Conservation (phyloP, 1,140 invertebrate species). For the Harlomillsia oculata region DNA sequence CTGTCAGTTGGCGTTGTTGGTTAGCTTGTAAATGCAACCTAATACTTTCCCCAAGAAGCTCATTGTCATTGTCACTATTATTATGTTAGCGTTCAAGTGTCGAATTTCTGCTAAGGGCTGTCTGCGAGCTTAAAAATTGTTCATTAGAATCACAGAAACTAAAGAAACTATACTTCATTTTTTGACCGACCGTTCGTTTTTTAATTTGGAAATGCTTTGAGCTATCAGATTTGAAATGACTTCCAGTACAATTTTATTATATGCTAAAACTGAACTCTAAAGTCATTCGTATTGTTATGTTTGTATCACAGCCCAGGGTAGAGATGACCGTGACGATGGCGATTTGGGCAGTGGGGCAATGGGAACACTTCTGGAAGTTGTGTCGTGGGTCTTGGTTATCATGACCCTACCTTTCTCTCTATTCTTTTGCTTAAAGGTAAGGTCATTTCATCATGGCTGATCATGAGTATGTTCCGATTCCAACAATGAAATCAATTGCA, state of each 20-base stretch:
- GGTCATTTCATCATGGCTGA: constrained; percentile 4
- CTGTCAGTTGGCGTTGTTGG: background rate
- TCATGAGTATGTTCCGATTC: background rate
- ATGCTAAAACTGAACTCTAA: too few relatives aligned
- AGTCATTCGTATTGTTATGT: background rate
- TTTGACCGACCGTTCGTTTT: too few relatives aligned
- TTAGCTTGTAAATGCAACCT: background rate
- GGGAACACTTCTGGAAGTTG: constrained; percentile 17
- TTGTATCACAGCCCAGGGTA: background rate
- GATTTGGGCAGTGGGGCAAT: constrained; percentile 2
- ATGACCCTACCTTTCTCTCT: constrained; percentile 51
- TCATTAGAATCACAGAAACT: too few relatives aligned
- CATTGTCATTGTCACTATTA: too few relatives aligned
- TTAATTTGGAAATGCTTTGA: too few relatives aligned
- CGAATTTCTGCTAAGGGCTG: too few relatives aligned
- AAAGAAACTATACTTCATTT: too few relatives aligned
- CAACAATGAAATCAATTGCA: background rate
- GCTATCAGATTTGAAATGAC: too few relatives aligned
- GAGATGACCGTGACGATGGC: background rate
- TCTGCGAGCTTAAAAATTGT: too few relatives aligned
- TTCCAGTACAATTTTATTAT: too few relatives aligned
- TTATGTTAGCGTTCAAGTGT: too few relatives aligned
- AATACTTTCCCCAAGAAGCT: too few relatives aligned
- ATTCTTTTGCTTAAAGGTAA: constrained; percentile 52
- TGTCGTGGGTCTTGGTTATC: constrained; percentile 48